Base-by-base conservation (phyloP, 2,113 vertebrate species). In the Lanius collurio region DNA sequence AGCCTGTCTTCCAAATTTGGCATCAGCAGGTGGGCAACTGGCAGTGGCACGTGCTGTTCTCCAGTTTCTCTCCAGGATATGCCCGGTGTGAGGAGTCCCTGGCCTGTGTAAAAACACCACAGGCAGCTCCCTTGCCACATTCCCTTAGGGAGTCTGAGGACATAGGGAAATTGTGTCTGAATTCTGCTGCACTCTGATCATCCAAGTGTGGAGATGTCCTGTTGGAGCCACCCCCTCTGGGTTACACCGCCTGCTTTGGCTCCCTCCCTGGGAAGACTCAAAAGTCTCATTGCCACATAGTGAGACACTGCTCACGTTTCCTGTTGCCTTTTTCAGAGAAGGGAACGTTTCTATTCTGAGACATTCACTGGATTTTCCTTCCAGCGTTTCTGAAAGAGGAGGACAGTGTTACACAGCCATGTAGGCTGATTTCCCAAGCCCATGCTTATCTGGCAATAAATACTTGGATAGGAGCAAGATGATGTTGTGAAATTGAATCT, bases 401-500 rank as follows among this genome's bases (percentile, higher is more conserved):
- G 56, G 35, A 84, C 35, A 49, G 76, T 23, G 15, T 81, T 80
- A 52, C 35, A 20, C 35, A 78, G 65, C 23, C 49, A 6, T 30
- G 37, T 18, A 47, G 55, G 69, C 62, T 74, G 56, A 47, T 75
- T 79, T 70, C 74, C 75, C 60, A 88, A 46, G 28, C 49, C 73
- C 44, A n/a, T 13, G 3, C 42, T 83, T 73, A 46, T 56, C 60
- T 95, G 89, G 71, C 62, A 88, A 64, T 75, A 80, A 93, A 67
- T 67, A 62, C 41, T 86, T 64, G 83, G 84, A 64, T 17, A 80
- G 67, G 57, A 67, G 31, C 53, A 76, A 78, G 78, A 91, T 56
- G 55, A 81, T 93, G 71, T 69, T 94, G 85, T 93, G 76, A 80
- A 93, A 93, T 60, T 70, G 60, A 85, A 74, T 74, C 49, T 77